Conservation (phyloP, 1,140 invertebrate genomes). For the Formica exsecta region DNA sequence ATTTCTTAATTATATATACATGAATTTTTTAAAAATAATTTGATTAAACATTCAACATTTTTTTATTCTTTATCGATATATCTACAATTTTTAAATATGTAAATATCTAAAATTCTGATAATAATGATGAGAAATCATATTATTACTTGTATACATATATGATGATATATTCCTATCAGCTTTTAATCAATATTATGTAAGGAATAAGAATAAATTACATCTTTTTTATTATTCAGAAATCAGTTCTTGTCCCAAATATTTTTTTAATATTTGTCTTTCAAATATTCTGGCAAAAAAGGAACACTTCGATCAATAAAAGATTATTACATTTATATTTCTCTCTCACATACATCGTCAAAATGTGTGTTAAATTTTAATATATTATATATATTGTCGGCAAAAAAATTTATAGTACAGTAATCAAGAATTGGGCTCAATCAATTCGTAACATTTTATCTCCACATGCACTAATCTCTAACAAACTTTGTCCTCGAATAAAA, state of each 20-base stretch:
- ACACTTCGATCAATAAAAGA: background rate
- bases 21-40: background rate
- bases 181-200: background rate
- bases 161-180: background rate
- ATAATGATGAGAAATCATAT: background rate
- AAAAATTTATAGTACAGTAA: background rate
- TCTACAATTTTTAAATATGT: background rate
- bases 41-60: background rate
- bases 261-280: background rate
- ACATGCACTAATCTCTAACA: constrained; percentile 23
- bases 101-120: background rate
- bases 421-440: background rate
- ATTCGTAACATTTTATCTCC: background rate
- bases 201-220: background rate
- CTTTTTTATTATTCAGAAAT: background rate
- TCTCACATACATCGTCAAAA: background rate
- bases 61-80: background rate
- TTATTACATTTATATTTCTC: background rate
- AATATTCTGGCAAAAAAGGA: background rate
- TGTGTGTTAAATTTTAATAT: background rate
- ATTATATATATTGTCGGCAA: background rate
- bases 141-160: too few relatives aligned
- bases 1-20: background rate
- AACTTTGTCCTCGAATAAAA: constrained; percentile 34
- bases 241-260: background rate